Conservation (phyloP, 2,797 vertebrate genomes). For the Chaetophractus vellerosus region DNA sequence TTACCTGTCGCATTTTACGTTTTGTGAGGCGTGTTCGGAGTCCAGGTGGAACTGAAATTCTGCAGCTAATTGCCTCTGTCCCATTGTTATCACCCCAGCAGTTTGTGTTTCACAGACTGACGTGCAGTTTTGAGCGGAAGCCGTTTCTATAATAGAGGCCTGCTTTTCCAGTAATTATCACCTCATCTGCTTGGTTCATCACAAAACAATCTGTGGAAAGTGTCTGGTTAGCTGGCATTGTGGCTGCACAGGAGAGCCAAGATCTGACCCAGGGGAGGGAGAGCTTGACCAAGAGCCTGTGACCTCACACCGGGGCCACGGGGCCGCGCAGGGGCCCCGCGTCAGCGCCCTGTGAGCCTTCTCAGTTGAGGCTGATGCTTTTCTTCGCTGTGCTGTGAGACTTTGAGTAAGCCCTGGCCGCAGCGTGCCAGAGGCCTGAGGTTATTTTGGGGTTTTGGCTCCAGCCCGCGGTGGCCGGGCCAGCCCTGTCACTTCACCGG, state of each 20-base stretch:
- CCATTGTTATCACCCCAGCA: too few relatives aligned
- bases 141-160: neutral
- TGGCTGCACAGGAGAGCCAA: slow-evolving; percentile 74
- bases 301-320: slow-evolving; percentile 10
- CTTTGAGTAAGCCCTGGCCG: slow-evolving; percentile 84
- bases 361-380: neutral
- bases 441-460: slow-evolving; percentile 84
- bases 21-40: neutral
- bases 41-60: slow-evolving; percentile 1
- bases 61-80: neutral
- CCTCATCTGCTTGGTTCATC: slow-evolving; percentile 68
- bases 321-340: slow-evolving; percentile 34
- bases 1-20: neutral
- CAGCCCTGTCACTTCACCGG: slow-evolving; percentile 69
- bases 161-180: slow-evolving; percentile 70
- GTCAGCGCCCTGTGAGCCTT: neutral
- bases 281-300: neutral
- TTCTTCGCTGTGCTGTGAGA: slow-evolving; percentile 78
- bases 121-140: neutral
- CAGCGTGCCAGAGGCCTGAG: slow-evolving; percentile 87
- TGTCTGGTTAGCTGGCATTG: slow-evolving; percentile 53
- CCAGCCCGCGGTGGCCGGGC: slow-evolving; percentile 58
- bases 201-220: slow-evolving; percentile 69
- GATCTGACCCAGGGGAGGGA: neutral
- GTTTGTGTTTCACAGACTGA: neutral